Conservation (phyloP, 2,113 vertebrate species). For the Hystrix cristata region DNA sequence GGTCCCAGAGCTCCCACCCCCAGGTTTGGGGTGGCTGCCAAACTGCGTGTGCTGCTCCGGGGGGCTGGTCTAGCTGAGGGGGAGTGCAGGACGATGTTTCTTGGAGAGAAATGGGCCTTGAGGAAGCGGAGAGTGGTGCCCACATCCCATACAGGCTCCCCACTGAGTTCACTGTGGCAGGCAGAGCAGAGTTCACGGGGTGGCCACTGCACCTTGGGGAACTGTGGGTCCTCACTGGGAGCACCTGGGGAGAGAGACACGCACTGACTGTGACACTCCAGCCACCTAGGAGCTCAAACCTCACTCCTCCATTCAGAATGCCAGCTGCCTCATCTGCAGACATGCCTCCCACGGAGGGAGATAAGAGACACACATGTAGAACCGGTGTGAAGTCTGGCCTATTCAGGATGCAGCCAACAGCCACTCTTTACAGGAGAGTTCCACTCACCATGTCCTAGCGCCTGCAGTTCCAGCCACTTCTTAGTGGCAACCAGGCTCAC, state of each 20-base stretch:
- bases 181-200: conserved; percentile 89
- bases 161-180: conserved; percentile 89
- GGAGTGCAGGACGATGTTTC: conserved; percentile 86
- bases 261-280: accelerated
- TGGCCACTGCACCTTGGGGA: conserved; percentile 98
- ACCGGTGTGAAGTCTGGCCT: neutral
- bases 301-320: neutral
- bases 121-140: conserved; percentile 90
- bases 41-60: neutral
- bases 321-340: neutral
- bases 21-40: neutral
- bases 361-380: accelerated
- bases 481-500: neutral
- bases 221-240: conserved; percentile 94
- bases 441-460: accelerated
- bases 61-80: conserved; percentile 71
- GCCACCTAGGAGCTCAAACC: neutral
- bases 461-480: neutral
- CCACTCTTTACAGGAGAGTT: no score
- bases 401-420: neutral
- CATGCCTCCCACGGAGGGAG: no score
- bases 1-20: neutral
- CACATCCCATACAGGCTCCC: conserved; percentile 90
- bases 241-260: conserved; percentile 87
- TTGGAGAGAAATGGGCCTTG: conserved; percentile 88